Conservation (phyloP, 2,888 invertebrate genomes). For the Volucella inflata region DNA sequence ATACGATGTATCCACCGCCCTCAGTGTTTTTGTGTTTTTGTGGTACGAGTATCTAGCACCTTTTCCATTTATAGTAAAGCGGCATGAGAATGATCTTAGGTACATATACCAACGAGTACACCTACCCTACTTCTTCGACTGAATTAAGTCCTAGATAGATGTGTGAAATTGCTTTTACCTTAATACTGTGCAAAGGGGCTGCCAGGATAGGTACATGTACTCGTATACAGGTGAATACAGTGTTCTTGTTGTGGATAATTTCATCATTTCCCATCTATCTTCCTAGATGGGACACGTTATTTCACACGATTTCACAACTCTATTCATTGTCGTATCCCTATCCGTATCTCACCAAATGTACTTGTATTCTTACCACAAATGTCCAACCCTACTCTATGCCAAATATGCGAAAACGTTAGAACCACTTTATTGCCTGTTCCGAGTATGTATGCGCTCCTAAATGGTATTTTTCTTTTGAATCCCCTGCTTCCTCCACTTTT, state of each 20-base stretch:
- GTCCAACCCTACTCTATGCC: neutral
- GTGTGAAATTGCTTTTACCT: conserved; percentile 12
- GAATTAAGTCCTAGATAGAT: neutral
- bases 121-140: conserved; percentile 4
- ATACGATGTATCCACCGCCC: neutral
- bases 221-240: neutral
- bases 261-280: conserved; percentile 46
- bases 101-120: neutral
- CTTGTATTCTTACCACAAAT: neutral
- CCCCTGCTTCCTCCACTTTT: neutral
- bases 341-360: too few relatives aligned
- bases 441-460: conserved; percentile 24
- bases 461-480: conserved; percentile 30
- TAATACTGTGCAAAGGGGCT: too few relatives aligned
- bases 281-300: conserved; percentile 13
- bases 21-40: neutral
- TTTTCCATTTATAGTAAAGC: too few relatives aligned
- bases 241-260: conserved; percentile 17
- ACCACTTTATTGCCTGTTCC: conserved; percentile 39
- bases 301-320: conserved; percentile 6
- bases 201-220: too few relatives aligned
- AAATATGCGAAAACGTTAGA: conserved; percentile 28
- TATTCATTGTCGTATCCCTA: too few relatives aligned
- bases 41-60: neutral
- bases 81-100: too few relatives aligned